Evolutionary conservation across 2,113 vertebrate species (phyloP), one percentile per base, ranked within the genome.

Genomic region (Calyptomena viridis): DNA sequence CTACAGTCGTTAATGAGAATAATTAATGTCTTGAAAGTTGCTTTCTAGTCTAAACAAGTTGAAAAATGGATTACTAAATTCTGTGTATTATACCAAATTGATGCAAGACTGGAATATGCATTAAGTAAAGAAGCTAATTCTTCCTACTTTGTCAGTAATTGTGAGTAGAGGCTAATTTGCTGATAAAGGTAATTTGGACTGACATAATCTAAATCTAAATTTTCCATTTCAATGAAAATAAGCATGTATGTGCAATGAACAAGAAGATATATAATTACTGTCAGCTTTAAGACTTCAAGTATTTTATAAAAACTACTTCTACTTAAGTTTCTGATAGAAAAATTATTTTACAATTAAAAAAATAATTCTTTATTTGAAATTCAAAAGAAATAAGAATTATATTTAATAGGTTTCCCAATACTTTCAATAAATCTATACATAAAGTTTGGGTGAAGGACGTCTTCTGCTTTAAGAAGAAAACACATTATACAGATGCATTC

Each of bases 181-280:
- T 96, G 94, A 98, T 97, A 97, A 97, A 98, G 94, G 97, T 95
- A 96, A 97, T 96, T 95, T 96, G 73, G 91, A 91, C 80, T 40
- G 28, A 86, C 94, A 93, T 96, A 96, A 97, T 94, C 95, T 96
- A 96, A 96, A 97, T 95, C 94, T 87, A 95, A 94, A 97, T 96
- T 97, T 97, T 97, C 97, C 93, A 96, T 95, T 94, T 97, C 97
- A 94, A 58, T 96, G 93, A 91, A 97, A 97, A 77, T 82, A 93
- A 97, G 85, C 62, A 90, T 20, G 56, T 49, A 60, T 79, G 56
- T 28, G 90, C 87, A 96, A 96, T 64, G 94, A 97, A 90, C 60
- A 93, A 93, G 91, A 94, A 95, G 91, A 94, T 89, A 90, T 64
- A 76, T 77, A 96, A 98, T 96, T 97, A 97, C 44, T 93, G 87